Conservation (phyloP, 2,113 vertebrate genomes). For the Laterallus jamaicensis region DNA sequence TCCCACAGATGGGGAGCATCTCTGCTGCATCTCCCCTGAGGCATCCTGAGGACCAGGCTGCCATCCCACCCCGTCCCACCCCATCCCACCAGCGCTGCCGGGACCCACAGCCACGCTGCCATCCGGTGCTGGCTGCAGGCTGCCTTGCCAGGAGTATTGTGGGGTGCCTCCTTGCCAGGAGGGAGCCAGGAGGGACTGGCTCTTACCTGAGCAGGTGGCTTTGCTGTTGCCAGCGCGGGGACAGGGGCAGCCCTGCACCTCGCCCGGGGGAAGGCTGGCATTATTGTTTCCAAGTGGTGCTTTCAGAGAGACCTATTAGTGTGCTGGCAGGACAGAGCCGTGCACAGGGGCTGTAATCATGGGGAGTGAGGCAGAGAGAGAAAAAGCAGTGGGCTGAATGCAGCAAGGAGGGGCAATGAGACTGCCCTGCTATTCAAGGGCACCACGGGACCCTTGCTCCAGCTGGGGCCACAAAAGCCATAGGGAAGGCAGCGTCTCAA, state of each 20-base stretch:
- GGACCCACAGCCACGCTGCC: rapidly evolving
- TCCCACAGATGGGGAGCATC: background rate
- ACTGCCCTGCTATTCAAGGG: background rate
- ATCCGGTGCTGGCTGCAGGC: background rate
- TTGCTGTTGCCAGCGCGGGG: background rate
- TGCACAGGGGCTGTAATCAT: background rate
- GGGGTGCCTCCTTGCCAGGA: background rate
- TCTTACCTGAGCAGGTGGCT: background rate
- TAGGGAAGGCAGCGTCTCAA: rapidly evolving
- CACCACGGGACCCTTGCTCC: background rate
- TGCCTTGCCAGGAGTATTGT: background rate
- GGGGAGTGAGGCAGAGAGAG: background rate
- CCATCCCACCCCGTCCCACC: background rate
- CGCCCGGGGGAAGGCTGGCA: background rate
- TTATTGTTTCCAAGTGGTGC: background rate
- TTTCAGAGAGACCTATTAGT: background rate
- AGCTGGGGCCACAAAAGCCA: background rate
- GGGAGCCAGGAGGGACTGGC: background rate
- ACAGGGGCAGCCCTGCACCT: background rate
- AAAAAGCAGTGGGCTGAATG: background rate
- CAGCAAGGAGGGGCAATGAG: background rate
- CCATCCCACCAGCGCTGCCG: rapidly evolving
- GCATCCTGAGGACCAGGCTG: rapidly evolving
- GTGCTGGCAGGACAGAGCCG: background rate
- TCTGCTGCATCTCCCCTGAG: rapidly evolving